These are phyloP conservation scores for Drosophila nr. fundita DNA, from an alignment of 2,888 invertebrate genomes.

Conservation along the genomic window DNA sequence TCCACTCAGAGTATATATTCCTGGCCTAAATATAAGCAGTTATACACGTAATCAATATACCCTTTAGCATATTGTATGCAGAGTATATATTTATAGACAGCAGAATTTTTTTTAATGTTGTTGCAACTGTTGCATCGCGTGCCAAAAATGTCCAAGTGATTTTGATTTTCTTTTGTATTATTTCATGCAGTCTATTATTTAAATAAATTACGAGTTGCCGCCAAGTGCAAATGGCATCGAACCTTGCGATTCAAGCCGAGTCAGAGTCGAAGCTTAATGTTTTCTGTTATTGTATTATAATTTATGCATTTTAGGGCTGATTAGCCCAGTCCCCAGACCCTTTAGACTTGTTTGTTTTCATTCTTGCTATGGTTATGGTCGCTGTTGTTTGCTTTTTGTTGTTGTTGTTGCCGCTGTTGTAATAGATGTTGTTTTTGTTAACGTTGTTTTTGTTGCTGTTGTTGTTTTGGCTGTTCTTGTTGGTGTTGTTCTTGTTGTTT, in stretches of 20 bases:
- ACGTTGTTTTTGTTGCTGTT: not conserved
- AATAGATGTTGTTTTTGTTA: constrained; percentile 32
- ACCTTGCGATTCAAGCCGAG: constrained; percentile 26
- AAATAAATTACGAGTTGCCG: constrained; percentile 37
- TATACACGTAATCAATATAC: not conserved
- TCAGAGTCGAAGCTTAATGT: constrained; percentile 17
- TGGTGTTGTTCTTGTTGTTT: constrained; percentile 28
- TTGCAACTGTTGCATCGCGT: constrained; percentile 43
- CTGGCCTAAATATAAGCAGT: not conserved
- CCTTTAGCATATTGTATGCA: not conserved
- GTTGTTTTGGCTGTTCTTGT: not conserved
- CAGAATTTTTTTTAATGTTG: not conserved
- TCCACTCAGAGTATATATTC: not conserved
- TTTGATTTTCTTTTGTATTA: not conserved
- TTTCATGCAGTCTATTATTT: constrained; percentile 23
- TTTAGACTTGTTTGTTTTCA: constrained; percentile 28
- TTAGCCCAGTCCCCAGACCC: constrained; percentile 29
- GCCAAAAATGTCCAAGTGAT: constrained; percentile 25
- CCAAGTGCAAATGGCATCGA: constrained; percentile 49
- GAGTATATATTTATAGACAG: not conserved
- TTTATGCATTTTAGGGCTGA: constrained; percentile 55
- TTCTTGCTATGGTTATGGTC: constrained; percentile 1
- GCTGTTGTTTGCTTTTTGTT: constrained; percentile 7
- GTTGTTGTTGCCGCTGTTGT: constrained; percentile 28
- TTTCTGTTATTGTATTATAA: constrained; percentile 46